Evolutionary conservation across 2,113 vertebrate species (phyloP).

Genomic region (Bungarus multicinctus): DNA sequence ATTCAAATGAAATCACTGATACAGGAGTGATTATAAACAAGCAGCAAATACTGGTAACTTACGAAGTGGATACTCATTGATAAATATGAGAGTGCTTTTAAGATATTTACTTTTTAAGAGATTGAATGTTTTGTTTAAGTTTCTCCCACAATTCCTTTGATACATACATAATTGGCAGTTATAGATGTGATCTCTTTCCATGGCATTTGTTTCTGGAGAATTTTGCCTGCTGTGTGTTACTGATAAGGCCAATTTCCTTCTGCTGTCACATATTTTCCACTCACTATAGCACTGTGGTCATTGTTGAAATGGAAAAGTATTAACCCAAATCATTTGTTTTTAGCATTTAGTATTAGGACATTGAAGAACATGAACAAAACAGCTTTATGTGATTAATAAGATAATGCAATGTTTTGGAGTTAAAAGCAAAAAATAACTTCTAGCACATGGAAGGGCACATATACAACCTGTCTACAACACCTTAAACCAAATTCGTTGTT

Average conservation of each 20-base stretch:
- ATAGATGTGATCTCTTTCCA: background rate
- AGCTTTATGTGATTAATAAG: background rate
- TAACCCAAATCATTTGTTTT: slow-evolving; percentile 3
- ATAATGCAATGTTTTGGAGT: background rate
- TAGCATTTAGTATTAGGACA: slow-evolving; percentile 19
- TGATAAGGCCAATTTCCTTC: background rate
- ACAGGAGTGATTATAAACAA: background rate
- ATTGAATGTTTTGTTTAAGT: background rate
- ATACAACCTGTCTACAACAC: background rate
- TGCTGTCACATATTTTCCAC: background rate
- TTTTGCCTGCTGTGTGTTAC: background rate
- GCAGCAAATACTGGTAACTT: background rate
- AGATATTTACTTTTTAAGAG: background rate
- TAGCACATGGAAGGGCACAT: background rate
- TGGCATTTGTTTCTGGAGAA: background rate
- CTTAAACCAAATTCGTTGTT: background rate
- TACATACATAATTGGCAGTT: background rate
- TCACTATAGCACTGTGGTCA: background rate
- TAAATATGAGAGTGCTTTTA: background rate
- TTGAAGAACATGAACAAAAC: slow-evolving; percentile 8
- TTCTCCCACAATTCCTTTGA: background rate
- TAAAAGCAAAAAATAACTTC: background rate
- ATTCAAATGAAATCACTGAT: background rate
- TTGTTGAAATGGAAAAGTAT: slow-evolving; percentile 7
- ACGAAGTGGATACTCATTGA: background rate